Percentiles rank a stretch among this genome's conserved stretches.
phyloP scores from a whole-genome alignment of 2,888 invertebrate species.

The Busseola fusca region DNA sequence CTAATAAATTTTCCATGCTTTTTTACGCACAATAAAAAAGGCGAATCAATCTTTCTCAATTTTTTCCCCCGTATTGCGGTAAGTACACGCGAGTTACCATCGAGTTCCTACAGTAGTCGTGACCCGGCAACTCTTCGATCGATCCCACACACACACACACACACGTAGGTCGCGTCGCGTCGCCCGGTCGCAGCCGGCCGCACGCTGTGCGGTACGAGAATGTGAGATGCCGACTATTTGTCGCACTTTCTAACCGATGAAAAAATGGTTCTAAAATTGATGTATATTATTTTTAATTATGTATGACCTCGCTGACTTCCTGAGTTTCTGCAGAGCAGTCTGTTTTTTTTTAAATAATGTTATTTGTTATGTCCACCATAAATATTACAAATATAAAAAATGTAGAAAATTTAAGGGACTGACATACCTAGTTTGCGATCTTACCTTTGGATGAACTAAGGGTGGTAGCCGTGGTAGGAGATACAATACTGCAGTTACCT shows the following conservation, averaged over 20 bases:
- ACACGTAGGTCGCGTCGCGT: conserved; percentile 54
- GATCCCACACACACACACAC: conserved; percentile 60
- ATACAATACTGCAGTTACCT: too few species aligned
- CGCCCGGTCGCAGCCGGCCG: conserved; percentile 51
- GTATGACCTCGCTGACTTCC: background rate
- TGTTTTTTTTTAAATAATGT: background rate
- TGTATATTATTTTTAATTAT: background rate
- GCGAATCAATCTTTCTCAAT: background rate
- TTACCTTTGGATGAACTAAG: too few species aligned
- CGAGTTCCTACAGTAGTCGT: conserved; percentile 43
- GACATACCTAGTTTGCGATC: too few species aligned
- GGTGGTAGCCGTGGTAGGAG: too few species aligned
- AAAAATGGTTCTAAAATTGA: background rate
- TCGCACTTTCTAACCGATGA: background rate
- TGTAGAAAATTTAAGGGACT: too few species aligned
- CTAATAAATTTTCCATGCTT: too few species aligned
- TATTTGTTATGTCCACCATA: too few species aligned
- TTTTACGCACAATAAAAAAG: background rate
- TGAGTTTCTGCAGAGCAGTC: background rate
- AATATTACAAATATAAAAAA: too few species aligned
- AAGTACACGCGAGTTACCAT: conserved; percentile 11
- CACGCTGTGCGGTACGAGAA: conserved; percentile 45
- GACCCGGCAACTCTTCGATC: conserved; percentile 35
- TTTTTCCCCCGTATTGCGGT: background rate
- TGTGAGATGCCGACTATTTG: conserved; percentile 10